Conservation (phyloP, 35 echinoderm and acorn worm genomes). For the Amphiura filiformis region DNA sequence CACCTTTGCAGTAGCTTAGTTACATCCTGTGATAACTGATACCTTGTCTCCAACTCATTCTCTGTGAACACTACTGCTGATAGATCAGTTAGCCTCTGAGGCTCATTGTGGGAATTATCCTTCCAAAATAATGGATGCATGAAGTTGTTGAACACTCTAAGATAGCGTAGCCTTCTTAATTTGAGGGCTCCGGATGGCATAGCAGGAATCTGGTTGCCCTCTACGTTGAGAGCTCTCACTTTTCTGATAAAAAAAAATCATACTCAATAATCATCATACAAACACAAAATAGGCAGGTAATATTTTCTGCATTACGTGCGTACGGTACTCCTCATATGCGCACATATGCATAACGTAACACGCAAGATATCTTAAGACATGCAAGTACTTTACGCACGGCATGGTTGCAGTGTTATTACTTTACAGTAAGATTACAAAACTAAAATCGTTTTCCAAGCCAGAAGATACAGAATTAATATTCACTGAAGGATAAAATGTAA, state of each 20-base stretch:
- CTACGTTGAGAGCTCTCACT: constrained; percentile 70
- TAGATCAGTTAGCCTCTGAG: constrained; percentile 82
- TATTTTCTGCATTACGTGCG: not conserved
- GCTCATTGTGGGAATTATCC: constrained; percentile 86
- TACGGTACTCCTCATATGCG: not conserved
- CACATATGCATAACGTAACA: not conserved
- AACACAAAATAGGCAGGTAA: not conserved
- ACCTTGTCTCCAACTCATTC: constrained; percentile 32
- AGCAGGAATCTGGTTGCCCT: constrained; percentile 87
- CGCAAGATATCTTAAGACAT: not conserved
- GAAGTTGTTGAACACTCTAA: constrained; percentile 93
- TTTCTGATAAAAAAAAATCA: no score
- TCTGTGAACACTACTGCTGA: constrained; percentile 60
- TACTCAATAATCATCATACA: no score
- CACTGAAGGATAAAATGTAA: no score
- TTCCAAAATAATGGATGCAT: constrained; percentile 97
- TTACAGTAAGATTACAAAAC: no score
- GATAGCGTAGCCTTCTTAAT: constrained; percentile 63
- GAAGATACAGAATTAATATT: no score
- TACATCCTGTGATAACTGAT: not conserved
- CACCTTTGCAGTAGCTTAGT: not conserved
- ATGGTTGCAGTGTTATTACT: no score
- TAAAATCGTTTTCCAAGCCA: no score
- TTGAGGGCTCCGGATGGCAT: constrained; percentile 77
- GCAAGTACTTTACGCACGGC: no score